phyloP scores from a whole-genome alignment of 2,113 vertebrate species.

The Eptesicus fuscus region DNA sequence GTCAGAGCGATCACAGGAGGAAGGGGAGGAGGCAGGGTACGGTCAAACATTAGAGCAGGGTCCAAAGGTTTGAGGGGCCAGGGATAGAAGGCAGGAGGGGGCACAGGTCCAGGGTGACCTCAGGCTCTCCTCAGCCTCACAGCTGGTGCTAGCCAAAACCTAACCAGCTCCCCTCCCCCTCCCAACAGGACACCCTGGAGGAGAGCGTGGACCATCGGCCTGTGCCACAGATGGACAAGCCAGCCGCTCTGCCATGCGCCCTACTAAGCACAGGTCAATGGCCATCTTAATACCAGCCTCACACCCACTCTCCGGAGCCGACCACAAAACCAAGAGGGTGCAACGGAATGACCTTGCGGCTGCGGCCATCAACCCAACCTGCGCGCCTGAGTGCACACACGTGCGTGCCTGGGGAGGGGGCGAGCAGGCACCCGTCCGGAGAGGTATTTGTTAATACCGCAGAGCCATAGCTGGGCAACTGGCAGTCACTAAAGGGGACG shows the following conservation, averaged over 20 bases:
- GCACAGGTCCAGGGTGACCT: neutral
- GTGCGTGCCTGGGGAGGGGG: neutral
- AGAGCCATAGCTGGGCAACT: neutral
- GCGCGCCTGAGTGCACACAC: neutral
- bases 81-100: neutral
- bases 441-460: neutral
- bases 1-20: neutral
- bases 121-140: neutral
- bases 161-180: neutral
- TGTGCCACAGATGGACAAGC: neutral
- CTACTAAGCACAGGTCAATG: neutral
- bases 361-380: neutral
- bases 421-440: neutral
- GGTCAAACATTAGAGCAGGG: neutral
- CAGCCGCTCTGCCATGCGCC: neutral
- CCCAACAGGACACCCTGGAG: neutral
- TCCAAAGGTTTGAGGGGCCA: neutral
- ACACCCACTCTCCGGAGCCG: neutral
- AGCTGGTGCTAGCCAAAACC: neutral
- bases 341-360: constrained; percentile 10
- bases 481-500: neutral
- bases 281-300: neutral
- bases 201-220: neutral
- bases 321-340: neutral
- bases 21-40: neutral